phyloP scores from a whole-genome alignment of 2,113 vertebrate species.

The Machaerirhynchus nigripectus region DNA sequence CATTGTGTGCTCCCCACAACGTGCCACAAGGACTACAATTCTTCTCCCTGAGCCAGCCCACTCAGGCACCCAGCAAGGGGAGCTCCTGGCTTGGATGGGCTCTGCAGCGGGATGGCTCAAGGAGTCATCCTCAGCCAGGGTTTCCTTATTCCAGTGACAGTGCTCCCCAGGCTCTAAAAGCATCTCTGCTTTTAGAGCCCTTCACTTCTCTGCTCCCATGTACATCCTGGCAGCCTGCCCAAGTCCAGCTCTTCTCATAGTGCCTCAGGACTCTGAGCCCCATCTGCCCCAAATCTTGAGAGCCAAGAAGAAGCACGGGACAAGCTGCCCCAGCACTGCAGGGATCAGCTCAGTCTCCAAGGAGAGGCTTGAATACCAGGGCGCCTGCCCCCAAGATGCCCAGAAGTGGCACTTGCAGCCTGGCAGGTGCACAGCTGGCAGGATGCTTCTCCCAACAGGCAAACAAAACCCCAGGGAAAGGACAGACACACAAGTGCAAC shows the following conservation, averaged over 20 bases:
- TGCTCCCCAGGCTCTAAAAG: not conserved
- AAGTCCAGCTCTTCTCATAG: not conserved
- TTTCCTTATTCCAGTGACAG: not conserved
- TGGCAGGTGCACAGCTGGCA: not conserved
- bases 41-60: not conserved
- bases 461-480: not conserved
- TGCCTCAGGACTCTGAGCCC: not conserved
- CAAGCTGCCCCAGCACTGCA: not conserved
- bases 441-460: not conserved
- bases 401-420: not conserved
- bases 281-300: conserved; percentile 10
- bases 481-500: not conserved
- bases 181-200: not conserved
- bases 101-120: not conserved
- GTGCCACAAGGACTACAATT: not conserved
- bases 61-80: not conserved
- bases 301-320: not conserved
- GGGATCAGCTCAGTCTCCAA: not conserved
- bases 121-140: not conserved
- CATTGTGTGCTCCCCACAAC: not conserved
- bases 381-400: not conserved
- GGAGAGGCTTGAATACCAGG: not conserved
- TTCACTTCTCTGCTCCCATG: not conserved
- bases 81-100: not conserved
- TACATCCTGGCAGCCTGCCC: not conserved